These are phyloP conservation scores for Premnoplex brunnescens DNA, from an alignment of 2,797 vertebrate genomes.

Conservation along the genomic window DNA sequence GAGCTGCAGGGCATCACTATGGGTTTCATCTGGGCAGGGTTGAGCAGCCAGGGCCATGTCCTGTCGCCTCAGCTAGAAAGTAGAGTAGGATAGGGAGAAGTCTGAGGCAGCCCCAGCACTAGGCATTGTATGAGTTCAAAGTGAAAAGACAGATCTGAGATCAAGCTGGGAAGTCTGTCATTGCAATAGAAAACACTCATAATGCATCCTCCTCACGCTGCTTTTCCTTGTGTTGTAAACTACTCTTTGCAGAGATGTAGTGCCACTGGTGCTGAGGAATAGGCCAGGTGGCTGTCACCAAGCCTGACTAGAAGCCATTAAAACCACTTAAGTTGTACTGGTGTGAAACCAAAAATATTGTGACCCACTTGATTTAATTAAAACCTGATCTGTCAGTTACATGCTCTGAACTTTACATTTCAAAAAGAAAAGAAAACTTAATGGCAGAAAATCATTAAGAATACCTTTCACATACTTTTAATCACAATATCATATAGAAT, in stretches of 20 bases:
- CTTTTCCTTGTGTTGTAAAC: not conserved
- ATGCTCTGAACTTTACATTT: not conserved
- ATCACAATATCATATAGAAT: not conserved
- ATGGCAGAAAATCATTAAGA: not conserved
- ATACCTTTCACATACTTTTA: not conserved
- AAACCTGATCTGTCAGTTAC: not conserved
- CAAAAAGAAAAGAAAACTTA: not conserved
- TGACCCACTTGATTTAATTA: not conserved
- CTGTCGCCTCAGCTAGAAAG: not conserved
- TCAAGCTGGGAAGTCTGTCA: not conserved
- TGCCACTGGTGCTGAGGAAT: not conserved
- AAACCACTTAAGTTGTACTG: not conserved
- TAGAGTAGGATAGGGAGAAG: not conserved
- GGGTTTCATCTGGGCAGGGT: rapidly evolving
- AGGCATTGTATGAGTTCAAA: not conserved
- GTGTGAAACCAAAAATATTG: not conserved
- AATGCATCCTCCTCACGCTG: not conserved
- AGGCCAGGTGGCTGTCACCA: not conserved
- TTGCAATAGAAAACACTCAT: not conserved
- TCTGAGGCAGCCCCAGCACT: not conserved
- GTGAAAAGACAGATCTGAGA: not conserved
- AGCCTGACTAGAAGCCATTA: not conserved
- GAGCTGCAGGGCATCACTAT: not conserved
- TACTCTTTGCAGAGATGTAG: not conserved
- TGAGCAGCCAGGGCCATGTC: not conserved